Evolutionary conservation across 2,113 vertebrate genomes (phyloP), one percentile per base, ranked within the genome.

Genomic region (Procavia capensis): DNA sequence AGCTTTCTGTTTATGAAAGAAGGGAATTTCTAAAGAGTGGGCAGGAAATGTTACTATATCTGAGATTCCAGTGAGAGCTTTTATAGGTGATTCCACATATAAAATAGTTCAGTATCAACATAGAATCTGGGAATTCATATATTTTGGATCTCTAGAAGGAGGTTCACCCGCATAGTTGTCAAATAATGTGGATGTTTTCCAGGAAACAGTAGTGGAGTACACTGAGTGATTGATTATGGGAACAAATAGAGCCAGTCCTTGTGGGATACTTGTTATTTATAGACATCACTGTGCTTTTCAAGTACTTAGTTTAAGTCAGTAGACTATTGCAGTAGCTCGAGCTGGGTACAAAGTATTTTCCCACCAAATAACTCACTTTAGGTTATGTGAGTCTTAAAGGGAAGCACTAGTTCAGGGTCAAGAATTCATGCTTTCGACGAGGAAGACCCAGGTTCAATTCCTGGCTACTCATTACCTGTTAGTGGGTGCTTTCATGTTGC

Each of bases 131-230:
- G 54, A 75, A 79, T 92, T 95, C 34, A 27, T 75, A 17, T 63
- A 31, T 86, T 89, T 93, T 89, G 36, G 27, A n/a, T 87, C 17
- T 84, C 90, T 93, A 4, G 39, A 70, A 96, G 34, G 76, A 22
- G 2, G 93, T 90, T 96, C n/a, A 29, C 81, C 25, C 81, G 68
- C 31, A 92, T 94, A 66, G 27, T n/a, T 93, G 36, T 84, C 39
- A 72, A 8, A 50, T 72, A 76, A 72, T 63, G 68, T 91, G 45
- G 5, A 7, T 13, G 10, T 95, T 72, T 87, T 72, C 34, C 75
- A 57, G 45, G 66, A 88, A 93, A 31, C 88, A 66, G 39, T 43
- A 75, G 41, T 88, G 66, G 82, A 66, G 19, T 72, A 41, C 47
- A n/a, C 5, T 24, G 82, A 79, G 11, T 90, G 81, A 66, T 45